phyloP scores from a whole-genome alignment of 2,797 vertebrate genomes.

The Lacerta viridis region DNA sequence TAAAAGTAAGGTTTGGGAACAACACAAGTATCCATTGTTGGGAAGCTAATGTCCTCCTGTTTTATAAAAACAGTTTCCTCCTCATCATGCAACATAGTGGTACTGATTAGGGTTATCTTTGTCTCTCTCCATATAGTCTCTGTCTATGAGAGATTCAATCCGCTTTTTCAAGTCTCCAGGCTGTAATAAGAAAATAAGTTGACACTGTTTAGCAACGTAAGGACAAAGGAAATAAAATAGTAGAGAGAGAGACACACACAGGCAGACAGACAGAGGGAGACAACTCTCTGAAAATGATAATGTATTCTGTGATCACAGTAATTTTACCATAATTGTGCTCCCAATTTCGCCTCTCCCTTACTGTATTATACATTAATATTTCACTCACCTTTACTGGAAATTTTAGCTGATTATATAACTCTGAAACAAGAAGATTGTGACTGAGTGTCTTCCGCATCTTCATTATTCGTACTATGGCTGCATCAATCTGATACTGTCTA shows the following conservation, averaged over 20 bases:
- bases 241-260: not conserved
- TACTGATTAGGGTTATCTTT: constrained; percentile 96
- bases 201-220: constrained; percentile 20
- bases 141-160: constrained; percentile 96
- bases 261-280: not conserved
- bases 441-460: constrained; percentile 96
- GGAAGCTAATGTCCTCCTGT: constrained; percentile 58
- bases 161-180: constrained; percentile 96
- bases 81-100: constrained; percentile 93
- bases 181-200: constrained; percentile 76
- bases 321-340: not conserved
- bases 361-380: not conserved
- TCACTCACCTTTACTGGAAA: constrained; percentile 92
- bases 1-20: constrained; percentile 66
- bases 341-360: too few relatives aligned
- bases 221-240: not conserved
- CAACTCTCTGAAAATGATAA: not conserved
- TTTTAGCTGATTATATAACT: constrained; percentile 94
- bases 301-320: not conserved
- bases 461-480: constrained; percentile 94
- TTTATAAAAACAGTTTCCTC: constrained; percentile 48
- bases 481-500: constrained; percentile 94
- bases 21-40: constrained; percentile 65
- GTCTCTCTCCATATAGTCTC: constrained; percentile 97
- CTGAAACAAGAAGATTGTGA: constrained; percentile 93